Evolutionary conservation across 2,797 vertebrate species (phyloP).

Genomic region (Mus minutoides): DNA sequence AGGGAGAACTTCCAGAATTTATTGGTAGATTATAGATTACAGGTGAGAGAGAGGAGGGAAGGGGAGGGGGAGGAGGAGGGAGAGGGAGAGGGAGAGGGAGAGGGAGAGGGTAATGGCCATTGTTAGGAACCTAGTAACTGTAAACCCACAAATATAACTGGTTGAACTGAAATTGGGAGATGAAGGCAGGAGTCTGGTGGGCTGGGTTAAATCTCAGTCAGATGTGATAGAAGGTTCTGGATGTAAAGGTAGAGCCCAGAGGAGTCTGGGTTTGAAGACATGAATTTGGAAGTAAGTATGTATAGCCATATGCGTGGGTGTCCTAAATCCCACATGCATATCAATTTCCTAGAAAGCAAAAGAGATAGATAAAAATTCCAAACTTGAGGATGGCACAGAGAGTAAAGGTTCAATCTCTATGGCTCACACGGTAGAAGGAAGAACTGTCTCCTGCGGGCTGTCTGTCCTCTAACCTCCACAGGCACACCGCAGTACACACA

Average conservation of each 20-base stretch:
- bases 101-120: too few relatives aligned
- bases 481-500: accelerated
- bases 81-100: neutral
- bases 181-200: neutral
- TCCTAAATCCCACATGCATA: neutral
- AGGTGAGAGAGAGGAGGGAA: neutral
- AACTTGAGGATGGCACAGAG: neutral
- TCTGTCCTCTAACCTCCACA: neutral
- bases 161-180: neutral
- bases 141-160: neutral
- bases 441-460: neutral
- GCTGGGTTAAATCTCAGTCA: neutral
- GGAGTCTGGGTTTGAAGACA: neutral
- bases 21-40: neutral
- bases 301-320: neutral
- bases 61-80: neutral
- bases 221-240: neutral
- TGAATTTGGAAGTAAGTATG: neutral
- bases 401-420: neutral
- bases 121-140: neutral
- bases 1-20: neutral
- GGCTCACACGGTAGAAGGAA: neutral
- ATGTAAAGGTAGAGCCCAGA: neutral
- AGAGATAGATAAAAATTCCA: neutral
- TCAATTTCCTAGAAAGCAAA: constrained; percentile 25